Conservation (phyloP, 2,797 vertebrate species). For the Acanthurus leucopareius region DNA sequence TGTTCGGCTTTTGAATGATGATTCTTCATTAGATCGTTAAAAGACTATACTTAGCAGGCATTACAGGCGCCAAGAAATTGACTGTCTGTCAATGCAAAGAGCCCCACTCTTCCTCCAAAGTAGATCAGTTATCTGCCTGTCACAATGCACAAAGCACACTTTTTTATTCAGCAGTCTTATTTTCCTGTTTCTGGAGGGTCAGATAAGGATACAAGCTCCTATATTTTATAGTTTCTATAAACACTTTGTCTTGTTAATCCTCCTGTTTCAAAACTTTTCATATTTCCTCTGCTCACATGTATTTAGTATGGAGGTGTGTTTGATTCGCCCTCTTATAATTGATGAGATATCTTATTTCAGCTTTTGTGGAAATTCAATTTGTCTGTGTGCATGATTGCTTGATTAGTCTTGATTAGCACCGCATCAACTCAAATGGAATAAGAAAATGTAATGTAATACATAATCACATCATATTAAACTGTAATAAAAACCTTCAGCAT, state of each 20-base stretch:
- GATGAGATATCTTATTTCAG: not conserved
- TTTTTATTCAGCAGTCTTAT: not conserved
- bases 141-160: not conserved
- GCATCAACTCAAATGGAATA: not conserved
- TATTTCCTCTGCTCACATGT: not conserved
- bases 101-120: slow-evolving; percentile 13
- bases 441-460: not conserved
- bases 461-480: not conserved
- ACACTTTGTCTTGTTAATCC: too few relatives aligned
- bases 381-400: not conserved
- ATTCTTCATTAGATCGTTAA: slow-evolving; percentile 48
- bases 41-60: slow-evolving; percentile 51
- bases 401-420: not conserved
- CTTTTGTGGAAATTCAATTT: not conserved
- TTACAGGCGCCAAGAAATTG: slow-evolving; percentile 56
- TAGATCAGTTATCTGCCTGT: slow-evolving; percentile 27
- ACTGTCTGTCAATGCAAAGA: slow-evolving; percentile 37
- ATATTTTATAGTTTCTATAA: not conserved
- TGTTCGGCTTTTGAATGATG: slow-evolving; percentile 29
- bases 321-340: not conserved
- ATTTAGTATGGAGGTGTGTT: not conserved
- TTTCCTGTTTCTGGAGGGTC: not conserved
- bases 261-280: not conserved
- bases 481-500: not conserved
- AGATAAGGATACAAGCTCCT: not conserved